Base-by-base conservation (phyloP, 1,140 invertebrate species). In the Drosophila pectinifera region DNA sequence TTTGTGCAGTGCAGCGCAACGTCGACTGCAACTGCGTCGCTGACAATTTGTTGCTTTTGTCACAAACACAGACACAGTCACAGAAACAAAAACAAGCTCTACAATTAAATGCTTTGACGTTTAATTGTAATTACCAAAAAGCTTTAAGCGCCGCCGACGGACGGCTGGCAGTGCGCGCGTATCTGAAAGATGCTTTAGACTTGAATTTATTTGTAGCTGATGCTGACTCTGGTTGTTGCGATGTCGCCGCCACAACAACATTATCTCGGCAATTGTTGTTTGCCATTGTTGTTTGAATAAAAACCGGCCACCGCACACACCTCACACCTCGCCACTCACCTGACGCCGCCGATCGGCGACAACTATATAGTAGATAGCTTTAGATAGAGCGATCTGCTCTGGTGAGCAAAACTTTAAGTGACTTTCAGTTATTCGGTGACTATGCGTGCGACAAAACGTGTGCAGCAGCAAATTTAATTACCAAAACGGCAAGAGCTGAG, bases 361-460 rank as follows among this genome's bases (percentile, higher is more conserved):
- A 53, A 51, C 49, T 51, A 51, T 51, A 34, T 34, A 22, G 28
- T 45, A 70, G 46, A 55, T 54, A 55, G 34, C 38, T 16, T 56
- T 22, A 49, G 38, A 57, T 56, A 26, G 18, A 41, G 42, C 38
- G 59, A 75, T 49, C 72, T 75, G 72, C 73, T 65, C 72, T 56
- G 73, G 45, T 48, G 49, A 67, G 70, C 78, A 56, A 80, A 80
- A 78, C 75, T 88, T 88, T 68, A 88, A 83, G 79, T 89, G 70
- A 67, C 84, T 79, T 83, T 88, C 72, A 88, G 83, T 88, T 88
- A 83, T 80, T 58, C 83, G 79, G 57, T 79, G 83, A 83, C 83
- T 83, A 76, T 88, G 83, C 83, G 83, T 88, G 84, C 83, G 83
- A 89, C 83, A 88, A 88, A 88, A 88, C 83, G 83, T 88, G 72